Conservation (phyloP, 30 jellyfish, hydroid and myxozoan species). For the Calvadosia cruxmelitensis region DNA sequence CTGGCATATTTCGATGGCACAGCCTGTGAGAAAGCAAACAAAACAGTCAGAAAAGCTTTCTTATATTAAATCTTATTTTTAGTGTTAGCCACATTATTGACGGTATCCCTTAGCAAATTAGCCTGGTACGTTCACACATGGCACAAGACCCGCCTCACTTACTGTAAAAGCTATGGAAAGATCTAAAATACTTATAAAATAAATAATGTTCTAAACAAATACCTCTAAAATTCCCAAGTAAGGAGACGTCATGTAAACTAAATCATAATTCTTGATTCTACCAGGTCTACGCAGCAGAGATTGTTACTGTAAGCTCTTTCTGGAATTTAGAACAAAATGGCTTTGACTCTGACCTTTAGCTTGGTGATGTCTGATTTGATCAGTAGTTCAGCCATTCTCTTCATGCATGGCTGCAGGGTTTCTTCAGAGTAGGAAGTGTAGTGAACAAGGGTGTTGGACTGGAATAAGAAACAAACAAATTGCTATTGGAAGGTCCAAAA, state of each 20-base stretch:
- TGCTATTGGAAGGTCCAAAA: too few relatives aligned
- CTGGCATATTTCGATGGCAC: conserved; percentile 57
- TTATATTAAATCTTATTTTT: not conserved
- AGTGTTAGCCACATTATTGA: not conserved
- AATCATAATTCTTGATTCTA: too few relatives aligned
- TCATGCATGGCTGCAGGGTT: conserved; percentile 34
- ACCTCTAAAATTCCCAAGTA: too few relatives aligned
- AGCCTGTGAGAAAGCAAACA: conserved; percentile 35
- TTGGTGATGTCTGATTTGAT: conserved; percentile 19
- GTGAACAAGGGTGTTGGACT: conserved; percentile 50
- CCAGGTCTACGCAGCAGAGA: not conserved
- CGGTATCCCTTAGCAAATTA: too few relatives aligned
- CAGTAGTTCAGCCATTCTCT: conserved; percentile 3
- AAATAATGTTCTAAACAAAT: too few relatives aligned
- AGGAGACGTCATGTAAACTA: not conserved
- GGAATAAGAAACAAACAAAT: conserved; percentile 1
- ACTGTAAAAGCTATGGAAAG: too few relatives aligned
- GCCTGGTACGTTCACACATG: too few relatives aligned
- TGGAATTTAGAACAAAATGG: conserved; percentile 34
- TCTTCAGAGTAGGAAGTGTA: conserved; percentile 67
- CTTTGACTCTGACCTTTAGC: conserved; percentile 3
- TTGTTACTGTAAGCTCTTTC: conserved; percentile 1
- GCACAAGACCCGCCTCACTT: too few relatives aligned
- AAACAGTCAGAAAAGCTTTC: not conserved
- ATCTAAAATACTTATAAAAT: too few relatives aligned